phyloP scores from a whole-genome alignment of 2,888 invertebrate genomes.

The Junonia oenone region DNA sequence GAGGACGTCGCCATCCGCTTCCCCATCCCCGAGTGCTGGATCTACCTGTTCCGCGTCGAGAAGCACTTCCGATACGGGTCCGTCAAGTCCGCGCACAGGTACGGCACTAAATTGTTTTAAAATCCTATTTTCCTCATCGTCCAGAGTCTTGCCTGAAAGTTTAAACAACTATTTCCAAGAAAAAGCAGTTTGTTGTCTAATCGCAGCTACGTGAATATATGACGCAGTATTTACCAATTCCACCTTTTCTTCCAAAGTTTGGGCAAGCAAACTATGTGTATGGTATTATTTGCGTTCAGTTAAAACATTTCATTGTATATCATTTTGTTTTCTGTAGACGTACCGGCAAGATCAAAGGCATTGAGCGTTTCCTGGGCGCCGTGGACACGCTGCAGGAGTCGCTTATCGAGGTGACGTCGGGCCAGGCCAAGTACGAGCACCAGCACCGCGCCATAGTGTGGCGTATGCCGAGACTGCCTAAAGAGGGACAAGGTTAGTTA shows the following conservation, averaged over 20 bases:
- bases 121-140: too few species aligned
- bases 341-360: constrained; percentile 95
- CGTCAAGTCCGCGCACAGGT: constrained; percentile 95
- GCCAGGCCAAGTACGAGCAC: constrained; percentile 99
- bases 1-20: constrained; percentile 97
- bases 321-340: too few species aligned
- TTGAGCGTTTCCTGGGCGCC: constrained; percentile 93
- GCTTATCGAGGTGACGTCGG: constrained; percentile 96
- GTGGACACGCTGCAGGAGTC: constrained; percentile 94
- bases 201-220: too few species aligned
- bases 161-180: too few species aligned
- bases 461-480: constrained; percentile 97
- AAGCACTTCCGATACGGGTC: constrained; percentile 98
- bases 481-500: constrained; percentile 98
- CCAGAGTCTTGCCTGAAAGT: too few species aligned
- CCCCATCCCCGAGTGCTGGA: constrained; percentile 99
- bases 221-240: too few species aligned
- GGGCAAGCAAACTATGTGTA: too few species aligned
- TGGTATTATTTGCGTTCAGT: too few species aligned
- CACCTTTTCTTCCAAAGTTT: too few species aligned
- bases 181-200: too few species aligned
- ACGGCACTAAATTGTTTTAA: too few species aligned
- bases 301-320: too few species aligned
- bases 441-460: constrained; percentile 98
- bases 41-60: constrained; percentile 98